These are phyloP conservation scores for Atrina japonica DNA, from an alignment of 2,888 invertebrate species.

Conservation along the genomic window DNA sequence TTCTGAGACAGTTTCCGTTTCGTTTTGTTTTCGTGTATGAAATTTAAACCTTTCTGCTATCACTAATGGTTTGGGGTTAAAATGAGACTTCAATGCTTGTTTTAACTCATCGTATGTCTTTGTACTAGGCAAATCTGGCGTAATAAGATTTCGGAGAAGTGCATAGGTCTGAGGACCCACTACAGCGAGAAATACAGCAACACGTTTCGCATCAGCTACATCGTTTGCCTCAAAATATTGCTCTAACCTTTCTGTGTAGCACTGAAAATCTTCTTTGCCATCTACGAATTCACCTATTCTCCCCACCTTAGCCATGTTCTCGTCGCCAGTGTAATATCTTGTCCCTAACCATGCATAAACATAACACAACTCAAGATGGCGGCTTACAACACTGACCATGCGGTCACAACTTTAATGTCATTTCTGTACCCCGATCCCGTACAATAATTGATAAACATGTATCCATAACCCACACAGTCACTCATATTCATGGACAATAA, in stretches of 20 bases:
- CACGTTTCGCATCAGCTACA: slow-evolving; percentile 6
- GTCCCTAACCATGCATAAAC: too few species aligned
- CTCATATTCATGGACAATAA: too few species aligned
- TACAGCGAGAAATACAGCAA: slow-evolving; percentile 4
- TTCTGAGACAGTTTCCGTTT: neutral
- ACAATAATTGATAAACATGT: too few species aligned
- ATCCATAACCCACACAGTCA: too few species aligned
- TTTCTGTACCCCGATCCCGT: too few species aligned
- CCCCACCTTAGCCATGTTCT: too few species aligned
- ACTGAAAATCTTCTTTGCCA: too few species aligned
- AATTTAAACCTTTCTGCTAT: slow-evolving; percentile 17
- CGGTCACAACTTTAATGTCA: too few species aligned
- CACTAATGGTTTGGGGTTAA: slow-evolving; percentile 20
- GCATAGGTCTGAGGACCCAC: slow-evolving; percentile 8
- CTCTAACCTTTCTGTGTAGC: slow-evolving; percentile 3
- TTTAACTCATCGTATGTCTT: neutral
- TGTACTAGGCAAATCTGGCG: slow-evolving; percentile 12
- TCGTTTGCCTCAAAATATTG: slow-evolving; percentile 24
- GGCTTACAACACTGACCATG: too few species aligned
- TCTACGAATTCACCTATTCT: too few species aligned
- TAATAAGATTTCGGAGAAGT: slow-evolving; percentile 7
- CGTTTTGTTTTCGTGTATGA: slow-evolving; percentile 15
- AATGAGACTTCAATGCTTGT: neutral
- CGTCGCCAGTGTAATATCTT: too few species aligned
- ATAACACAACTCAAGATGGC: too few species aligned